Percentiles rank a stretch among this genome's conserved stretches.
Evolutionary conservation across 2,113 vertebrate genomes (phyloP).

Genomic region (Labeo catla): DNA sequence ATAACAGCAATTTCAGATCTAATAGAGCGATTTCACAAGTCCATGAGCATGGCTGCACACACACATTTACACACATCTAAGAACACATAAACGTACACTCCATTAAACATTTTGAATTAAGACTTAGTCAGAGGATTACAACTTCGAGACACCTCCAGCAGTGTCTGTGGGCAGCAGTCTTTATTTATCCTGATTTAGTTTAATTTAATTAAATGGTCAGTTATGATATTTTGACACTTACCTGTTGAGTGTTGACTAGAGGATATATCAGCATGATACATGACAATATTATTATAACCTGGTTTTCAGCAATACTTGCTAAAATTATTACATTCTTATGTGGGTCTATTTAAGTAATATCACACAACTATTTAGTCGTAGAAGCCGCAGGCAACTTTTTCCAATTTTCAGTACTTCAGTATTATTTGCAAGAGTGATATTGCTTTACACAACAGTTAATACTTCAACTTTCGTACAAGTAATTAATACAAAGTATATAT

Average conservation of each 20-base stretch:
- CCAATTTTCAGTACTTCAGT: not conserved
- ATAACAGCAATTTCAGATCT: constrained; percentile 79
- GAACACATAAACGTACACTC: constrained; percentile 43
- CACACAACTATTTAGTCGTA: not conserved
- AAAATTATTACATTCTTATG: not conserved
- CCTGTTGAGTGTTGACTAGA: constrained; percentile 23
- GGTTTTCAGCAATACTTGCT: not conserved
- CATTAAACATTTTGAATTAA: constrained; percentile 59
- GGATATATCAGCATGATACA: constrained; percentile 24
- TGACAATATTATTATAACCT: not conserved
- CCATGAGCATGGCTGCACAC: constrained; percentile 64
- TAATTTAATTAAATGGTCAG: constrained; percentile 55
- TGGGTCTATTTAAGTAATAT: not conserved
- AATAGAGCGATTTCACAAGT: constrained; percentile 77
- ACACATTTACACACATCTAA: constrained; percentile 33
- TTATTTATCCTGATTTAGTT: constrained; percentile 56
- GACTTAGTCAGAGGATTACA: constrained; percentile 44
- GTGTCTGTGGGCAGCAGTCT: constrained; percentile 8
- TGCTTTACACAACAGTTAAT: not conserved
- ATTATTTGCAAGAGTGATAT: not conserved
- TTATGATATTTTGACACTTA: constrained; percentile 43
- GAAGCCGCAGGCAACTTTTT: not conserved
- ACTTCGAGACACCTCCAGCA: constrained; percentile 45
- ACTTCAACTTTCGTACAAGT: not conserved
- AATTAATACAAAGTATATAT: not conserved